A percentile compares a stretch with the other conserved stretches of the same genome.
Evolutionary conservation across 2,888 invertebrate species (phyloP).

Genomic region (Endotricha flammealis): DNA sequence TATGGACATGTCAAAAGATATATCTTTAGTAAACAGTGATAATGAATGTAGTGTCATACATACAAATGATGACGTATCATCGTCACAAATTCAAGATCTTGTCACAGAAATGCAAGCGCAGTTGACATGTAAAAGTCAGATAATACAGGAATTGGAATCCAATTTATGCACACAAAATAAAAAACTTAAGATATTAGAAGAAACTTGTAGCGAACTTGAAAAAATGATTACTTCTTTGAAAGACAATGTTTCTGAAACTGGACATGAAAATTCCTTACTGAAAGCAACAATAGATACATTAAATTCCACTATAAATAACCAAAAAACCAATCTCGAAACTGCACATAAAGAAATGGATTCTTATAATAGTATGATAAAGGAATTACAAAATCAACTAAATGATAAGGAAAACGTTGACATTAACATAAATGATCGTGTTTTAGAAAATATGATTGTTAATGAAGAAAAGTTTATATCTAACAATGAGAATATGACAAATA

Average conservation of each 20-base stretch:
- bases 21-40: conserved; percentile 53
- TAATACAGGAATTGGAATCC: conserved; percentile 43
- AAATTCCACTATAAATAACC: conserved; percentile 45
- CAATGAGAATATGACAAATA: conserved; percentile 61
- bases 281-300: conserved; percentile 47
- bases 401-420: conserved; percentile 34
- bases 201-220: conserved; percentile 38
- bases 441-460: conserved; percentile 50
- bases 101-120: conserved; percentile 38
- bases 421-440: conserved; percentile 33
- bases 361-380: conserved; percentile 47
- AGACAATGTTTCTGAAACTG: conserved; percentile 35
- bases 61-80: conserved; percentile 29
- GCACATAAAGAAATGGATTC: conserved; percentile 47
- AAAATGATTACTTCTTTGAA: conserved; percentile 34
- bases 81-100: conserved; percentile 28
- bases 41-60: conserved; percentile 40
- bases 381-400: conserved; percentile 46
- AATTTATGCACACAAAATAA: conserved; percentile 39
- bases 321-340: conserved; percentile 38
- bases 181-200: conserved; percentile 45
- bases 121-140: conserved; percentile 37
- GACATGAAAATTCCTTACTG: conserved; percentile 46
- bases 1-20: conserved; percentile 54
- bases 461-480: conserved; percentile 57